These are phyloP conservation scores for Acestrorhynchus altus DNA, from an alignment of 2,797 vertebrate genomes.

Conservation along the genomic window DNA sequence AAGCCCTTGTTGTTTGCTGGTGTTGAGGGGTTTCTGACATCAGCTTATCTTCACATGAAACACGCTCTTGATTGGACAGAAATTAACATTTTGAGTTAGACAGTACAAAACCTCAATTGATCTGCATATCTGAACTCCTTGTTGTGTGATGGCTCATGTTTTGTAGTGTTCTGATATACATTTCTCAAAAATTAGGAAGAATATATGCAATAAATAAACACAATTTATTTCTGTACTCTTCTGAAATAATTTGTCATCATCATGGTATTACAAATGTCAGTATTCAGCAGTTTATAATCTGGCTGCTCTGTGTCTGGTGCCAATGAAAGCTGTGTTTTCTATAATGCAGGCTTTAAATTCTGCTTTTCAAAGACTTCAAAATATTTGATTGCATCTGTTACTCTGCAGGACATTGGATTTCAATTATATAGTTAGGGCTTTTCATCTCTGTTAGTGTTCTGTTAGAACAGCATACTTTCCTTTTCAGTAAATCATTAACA, in stretches of 20 bases:
- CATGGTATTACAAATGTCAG: too few species aligned
- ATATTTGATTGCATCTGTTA: neutral
- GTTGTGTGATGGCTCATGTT: neutral
- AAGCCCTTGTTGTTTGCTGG: slow-evolving; percentile 9
- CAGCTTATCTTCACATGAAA: neutral
- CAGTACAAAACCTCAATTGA: neutral
- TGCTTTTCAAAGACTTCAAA: neutral
- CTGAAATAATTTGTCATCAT: neutral
- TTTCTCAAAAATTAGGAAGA: too few species aligned
- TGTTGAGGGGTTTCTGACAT: neutral
- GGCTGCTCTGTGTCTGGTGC: neutral
- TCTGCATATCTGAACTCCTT: neutral
- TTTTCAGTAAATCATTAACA: neutral
- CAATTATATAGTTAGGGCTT: neutral
- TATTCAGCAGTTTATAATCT: too few species aligned
- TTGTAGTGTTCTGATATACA: neutral
- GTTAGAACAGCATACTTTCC: neutral
- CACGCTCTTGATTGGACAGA: neutral
- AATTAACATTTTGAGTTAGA: neutral
- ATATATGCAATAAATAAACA: too few species aligned
- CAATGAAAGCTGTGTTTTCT: neutral
- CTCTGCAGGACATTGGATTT: neutral
- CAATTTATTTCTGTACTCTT: neutral
- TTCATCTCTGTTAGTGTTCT: neutral
- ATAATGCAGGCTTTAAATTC: neutral